Percentiles rank a stretch among this genome's conserved stretches.
phyloP scores from a whole-genome alignment of 1,140 invertebrate genomes.

The Hirudo medicinalis region DNA sequence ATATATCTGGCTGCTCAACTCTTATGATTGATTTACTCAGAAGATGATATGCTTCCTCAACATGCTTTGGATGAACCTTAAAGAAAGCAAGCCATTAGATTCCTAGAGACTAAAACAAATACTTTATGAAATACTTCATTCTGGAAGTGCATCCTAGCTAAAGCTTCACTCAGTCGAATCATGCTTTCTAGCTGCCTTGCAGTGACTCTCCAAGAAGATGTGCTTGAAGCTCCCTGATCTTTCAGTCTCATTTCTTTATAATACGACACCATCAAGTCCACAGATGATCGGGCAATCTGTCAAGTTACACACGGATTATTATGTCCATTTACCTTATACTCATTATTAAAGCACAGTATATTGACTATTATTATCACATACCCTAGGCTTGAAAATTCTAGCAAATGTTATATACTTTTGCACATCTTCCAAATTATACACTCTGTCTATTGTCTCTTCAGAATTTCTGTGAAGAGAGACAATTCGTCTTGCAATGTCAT shows the following conservation, averaged over 20 bases:
- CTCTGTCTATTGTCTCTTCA: conserved; percentile 53
- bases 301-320: no score
- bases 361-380: conserved; percentile 42
- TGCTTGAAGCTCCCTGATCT: conserved; percentile 56
- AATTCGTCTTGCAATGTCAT: conserved; percentile 87
- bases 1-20: conserved; percentile 92
- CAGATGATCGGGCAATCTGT: conserved; percentile 14
- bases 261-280: conserved; percentile 69
- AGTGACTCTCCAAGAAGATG: conserved; percentile 77
- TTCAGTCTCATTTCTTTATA: conserved; percentile 74
- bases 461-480: conserved; percentile 81
- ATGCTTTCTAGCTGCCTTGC: conserved; percentile 98
- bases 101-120: neutral
- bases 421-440: conserved; percentile 47
- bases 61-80: conserved; percentile 61
- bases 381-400: conserved; percentile 83
- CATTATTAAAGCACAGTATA: neutral
- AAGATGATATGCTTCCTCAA: conserved; percentile 80
- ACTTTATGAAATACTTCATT: conserved; percentile 54
- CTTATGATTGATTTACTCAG: conserved; percentile 96
- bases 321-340: neutral
- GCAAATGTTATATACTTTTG: conserved; percentile 89
- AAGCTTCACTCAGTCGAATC: conserved; percentile 85
- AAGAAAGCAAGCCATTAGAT: no score
- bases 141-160: conserved; percentile 86